These are phyloP conservation scores for Odontamblyopus lacepedii DNA, from an alignment of 2,797 vertebrate species.

Conservation along the genomic window DNA sequence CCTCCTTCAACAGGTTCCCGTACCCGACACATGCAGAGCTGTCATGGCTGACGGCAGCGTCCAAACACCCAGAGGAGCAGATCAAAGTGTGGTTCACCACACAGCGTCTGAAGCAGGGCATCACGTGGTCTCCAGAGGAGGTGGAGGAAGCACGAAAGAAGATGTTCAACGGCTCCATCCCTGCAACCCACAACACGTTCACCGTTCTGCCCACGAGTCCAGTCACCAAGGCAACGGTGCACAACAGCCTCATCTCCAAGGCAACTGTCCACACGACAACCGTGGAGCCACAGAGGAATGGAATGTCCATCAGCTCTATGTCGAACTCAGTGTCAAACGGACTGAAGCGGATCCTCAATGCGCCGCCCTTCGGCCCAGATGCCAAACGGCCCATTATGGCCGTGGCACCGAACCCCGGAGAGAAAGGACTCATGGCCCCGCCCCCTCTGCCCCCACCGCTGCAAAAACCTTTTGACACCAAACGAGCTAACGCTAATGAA, in stretches of 20 bases:
- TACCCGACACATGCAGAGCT: slow-evolving; percentile 95
- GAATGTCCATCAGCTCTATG: neutral
- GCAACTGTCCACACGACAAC: slow-evolving; percentile 82
- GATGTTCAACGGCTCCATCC: slow-evolving; percentile 97
- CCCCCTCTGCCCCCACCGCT: slow-evolving; percentile 67
- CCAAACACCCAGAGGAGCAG: slow-evolving; percentile 94
- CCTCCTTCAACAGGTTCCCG: slow-evolving; percentile 95
- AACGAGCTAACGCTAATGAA: neutral
- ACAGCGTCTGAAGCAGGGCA: slow-evolving; percentile 93
- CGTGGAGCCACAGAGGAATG: neutral
- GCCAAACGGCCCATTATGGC: slow-evolving; percentile 83
- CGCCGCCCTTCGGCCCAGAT: slow-evolving; percentile 76
- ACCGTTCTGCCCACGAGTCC: slow-evolving; percentile 79
- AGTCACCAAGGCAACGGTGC: slow-evolving; percentile 82
- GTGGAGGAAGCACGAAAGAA: slow-evolving; percentile 98
- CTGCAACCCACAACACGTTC: slow-evolving; percentile 86
- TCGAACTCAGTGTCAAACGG: slow-evolving; percentile 15
- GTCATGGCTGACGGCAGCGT: slow-evolving; percentile 93
- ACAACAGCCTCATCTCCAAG: slow-evolving; percentile 75
- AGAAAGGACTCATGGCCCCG: slow-evolving; percentile 72
- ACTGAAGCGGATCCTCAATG: slow-evolving; percentile 82
- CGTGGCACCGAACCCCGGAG: slow-evolving; percentile 65
- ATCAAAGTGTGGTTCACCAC: slow-evolving; percentile 98
- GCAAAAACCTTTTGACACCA: slow-evolving; percentile 36
- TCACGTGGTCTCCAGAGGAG: slow-evolving; percentile 98